These are phyloP conservation scores for Drosophila watanabei DNA, from an alignment of 1,140 invertebrate species.

Conservation along the genomic window DNA sequence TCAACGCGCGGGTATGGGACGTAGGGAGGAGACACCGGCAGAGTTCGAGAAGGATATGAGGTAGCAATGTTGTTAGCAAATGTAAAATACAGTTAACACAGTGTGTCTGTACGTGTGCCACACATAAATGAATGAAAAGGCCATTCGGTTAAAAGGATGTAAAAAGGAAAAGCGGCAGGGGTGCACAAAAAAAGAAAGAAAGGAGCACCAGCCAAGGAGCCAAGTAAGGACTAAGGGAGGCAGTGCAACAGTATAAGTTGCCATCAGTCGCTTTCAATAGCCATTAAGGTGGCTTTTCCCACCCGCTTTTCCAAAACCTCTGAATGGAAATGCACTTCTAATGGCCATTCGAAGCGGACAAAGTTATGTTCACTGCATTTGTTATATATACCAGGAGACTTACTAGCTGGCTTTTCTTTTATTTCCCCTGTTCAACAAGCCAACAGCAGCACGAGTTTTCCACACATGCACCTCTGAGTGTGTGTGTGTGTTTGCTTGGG, in stretches of 20 bases:
- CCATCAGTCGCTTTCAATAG: slow-evolving; percentile 60
- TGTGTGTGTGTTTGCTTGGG: slow-evolving; percentile 15
- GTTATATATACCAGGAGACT: slow-evolving; percentile 20
- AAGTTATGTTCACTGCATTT: slow-evolving; percentile 70
- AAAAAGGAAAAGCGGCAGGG: slow-evolving; percentile 12
- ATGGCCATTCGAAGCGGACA: slow-evolving; percentile 72
- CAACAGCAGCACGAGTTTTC: slow-evolving; percentile 6
- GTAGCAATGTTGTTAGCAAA: slow-evolving; percentile 55
- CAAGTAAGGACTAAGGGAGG: slow-evolving; percentile 4
- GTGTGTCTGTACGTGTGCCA: slow-evolving; percentile 30
- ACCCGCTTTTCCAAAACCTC: background rate
- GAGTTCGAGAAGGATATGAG: slow-evolving; percentile 35
- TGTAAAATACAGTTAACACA: slow-evolving; percentile 65
- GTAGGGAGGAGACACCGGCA: background rate
- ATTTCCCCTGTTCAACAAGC: slow-evolving; percentile 37
- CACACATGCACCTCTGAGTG: slow-evolving; percentile 13
- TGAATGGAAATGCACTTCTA: slow-evolving; percentile 68
- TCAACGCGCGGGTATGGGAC: slow-evolving; percentile 4
- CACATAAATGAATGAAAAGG: slow-evolving; percentile 60
- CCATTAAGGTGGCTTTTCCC: slow-evolving; percentile 51
- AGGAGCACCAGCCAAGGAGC: background rate
- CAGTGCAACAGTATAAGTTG: slow-evolving; percentile 45
- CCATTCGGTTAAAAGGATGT: slow-evolving; percentile 63
- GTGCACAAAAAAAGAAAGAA: too few species aligned
- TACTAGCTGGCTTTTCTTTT: slow-evolving; percentile 22